phyloP scores from a whole-genome alignment of 2,797 vertebrate species.

The Gymnopithys bicolor region DNA sequence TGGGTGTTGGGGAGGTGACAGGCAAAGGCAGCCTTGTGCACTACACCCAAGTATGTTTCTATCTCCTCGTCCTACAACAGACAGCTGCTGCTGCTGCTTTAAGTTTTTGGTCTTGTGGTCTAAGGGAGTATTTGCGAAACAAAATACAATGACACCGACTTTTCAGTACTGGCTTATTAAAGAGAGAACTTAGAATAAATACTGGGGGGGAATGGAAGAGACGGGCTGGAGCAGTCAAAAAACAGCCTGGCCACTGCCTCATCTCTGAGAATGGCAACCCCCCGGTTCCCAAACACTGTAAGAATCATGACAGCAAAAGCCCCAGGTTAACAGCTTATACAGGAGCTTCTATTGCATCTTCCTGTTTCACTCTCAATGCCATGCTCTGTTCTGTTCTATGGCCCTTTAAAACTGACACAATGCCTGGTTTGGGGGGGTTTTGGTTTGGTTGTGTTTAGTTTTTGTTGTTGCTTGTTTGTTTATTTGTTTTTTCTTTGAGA shows the following conservation, averaged over 20 bases:
- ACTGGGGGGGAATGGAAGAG: background rate
- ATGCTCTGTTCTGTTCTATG: background rate
- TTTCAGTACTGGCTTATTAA: background rate
- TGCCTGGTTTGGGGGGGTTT: background rate
- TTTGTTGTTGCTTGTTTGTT: background rate
- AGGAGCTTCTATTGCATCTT: background rate
- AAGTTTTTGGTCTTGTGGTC: background rate
- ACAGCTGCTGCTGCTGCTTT: background rate
- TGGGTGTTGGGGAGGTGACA: background rate
- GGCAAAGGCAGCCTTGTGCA: background rate
- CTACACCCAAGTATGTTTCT: background rate
- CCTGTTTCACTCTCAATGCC: background rate
- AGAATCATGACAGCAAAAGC: background rate
- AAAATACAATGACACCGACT: background rate
- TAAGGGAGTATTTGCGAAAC: background rate
- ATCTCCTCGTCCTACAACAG: background rate
- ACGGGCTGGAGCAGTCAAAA: background rate
- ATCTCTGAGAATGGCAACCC: rapidly evolving
- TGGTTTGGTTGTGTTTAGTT: background rate
- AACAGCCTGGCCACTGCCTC: background rate
- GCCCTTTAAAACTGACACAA: background rate
- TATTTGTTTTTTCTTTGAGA: background rate
- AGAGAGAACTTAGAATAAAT: background rate
- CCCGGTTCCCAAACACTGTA: rapidly evolving
- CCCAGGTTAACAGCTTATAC: background rate